A percentile compares a stretch with the other conserved stretches of the same genome.
These are phyloP conservation scores for Trachelus iudaicus DNA, from an alignment of 2,888 invertebrate genomes.

Conservation along the genomic window DNA sequence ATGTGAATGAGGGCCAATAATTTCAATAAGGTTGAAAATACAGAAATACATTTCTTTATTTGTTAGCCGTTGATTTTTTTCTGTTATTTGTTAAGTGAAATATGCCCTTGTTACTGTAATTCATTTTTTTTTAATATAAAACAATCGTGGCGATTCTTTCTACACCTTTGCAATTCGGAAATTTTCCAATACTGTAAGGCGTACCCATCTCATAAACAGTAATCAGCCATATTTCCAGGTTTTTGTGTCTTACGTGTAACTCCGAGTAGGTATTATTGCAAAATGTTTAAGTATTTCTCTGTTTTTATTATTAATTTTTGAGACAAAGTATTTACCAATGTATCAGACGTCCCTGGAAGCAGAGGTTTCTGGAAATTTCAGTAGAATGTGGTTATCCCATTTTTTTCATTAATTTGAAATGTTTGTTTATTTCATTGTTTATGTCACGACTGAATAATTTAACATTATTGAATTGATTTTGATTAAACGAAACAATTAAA, in stretches of 20 bases:
- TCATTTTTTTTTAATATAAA: neutral
- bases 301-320: neutral
- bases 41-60: constrained; percentile 1
- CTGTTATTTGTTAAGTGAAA: neutral
- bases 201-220: constrained; percentile 23
- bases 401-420: neutral
- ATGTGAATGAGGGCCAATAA: neutral
- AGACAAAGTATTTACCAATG: neutral
- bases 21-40: neutral
- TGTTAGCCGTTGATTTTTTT: neutral
- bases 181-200: constrained; percentile 7
- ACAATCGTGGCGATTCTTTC: constrained; percentile 16
- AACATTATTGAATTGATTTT: too few species aligned
- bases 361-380: neutral
- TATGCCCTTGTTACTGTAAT: neutral
- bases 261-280: constrained; percentile 43
- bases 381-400: neutral
- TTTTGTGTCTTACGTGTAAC: constrained; percentile 52
- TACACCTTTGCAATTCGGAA: constrained; percentile 37
- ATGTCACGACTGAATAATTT: too few species aligned
- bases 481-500: too few species aligned
- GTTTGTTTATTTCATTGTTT: too few species aligned
- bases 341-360: neutral
- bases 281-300: neutral
- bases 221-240: constrained; percentile 53